These are phyloP conservation scores for Encarsia formosa DNA, from an alignment of 2,888 invertebrate species.

Conservation along the genomic window DNA sequence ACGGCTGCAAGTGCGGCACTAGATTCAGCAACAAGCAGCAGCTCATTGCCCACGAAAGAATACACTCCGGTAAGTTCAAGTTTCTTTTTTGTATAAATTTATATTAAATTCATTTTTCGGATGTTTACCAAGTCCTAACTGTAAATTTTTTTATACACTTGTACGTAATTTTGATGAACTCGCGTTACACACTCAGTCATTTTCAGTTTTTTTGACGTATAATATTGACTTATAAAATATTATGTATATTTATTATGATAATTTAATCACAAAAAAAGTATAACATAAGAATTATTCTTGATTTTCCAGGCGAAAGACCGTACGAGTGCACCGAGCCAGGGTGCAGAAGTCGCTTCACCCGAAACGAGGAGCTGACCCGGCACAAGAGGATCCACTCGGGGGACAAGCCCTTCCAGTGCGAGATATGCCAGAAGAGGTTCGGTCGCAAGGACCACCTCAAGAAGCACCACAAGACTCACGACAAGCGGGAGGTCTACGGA, in stretches of 20 bases:
- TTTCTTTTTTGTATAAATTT: no score
- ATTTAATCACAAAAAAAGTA: no score
- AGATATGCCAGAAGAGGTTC: slow-evolving; percentile 86
- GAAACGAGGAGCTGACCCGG: slow-evolving; percentile 88
- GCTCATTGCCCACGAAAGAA: slow-evolving; percentile 84
- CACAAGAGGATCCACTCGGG: slow-evolving; percentile 88
- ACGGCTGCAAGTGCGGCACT: slow-evolving; percentile 85
- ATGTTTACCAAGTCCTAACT: no score
- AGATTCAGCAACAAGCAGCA: slow-evolving; percentile 94
- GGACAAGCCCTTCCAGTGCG: slow-evolving; percentile 79
- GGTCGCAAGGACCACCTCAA: slow-evolving; percentile 92
- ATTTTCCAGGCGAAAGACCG: slow-evolving; percentile 70
- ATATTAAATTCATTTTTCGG: no score
- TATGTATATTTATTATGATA: no score
- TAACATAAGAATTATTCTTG: no score
- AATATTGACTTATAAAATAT: no score
- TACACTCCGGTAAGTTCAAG: slow-evolving; percentile 71
- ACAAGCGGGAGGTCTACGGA: background rate
- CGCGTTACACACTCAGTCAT: no score
- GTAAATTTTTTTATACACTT: no score
- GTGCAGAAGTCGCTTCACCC: slow-evolving; percentile 85
- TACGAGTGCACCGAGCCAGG: slow-evolving; percentile 81
- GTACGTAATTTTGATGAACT: background rate
- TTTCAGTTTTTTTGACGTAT: no score
- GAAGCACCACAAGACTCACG: slow-evolving; percentile 86